Base-by-base conservation (phyloP, 1,140 invertebrate genomes). In the Ooceraea biroi region DNA sequence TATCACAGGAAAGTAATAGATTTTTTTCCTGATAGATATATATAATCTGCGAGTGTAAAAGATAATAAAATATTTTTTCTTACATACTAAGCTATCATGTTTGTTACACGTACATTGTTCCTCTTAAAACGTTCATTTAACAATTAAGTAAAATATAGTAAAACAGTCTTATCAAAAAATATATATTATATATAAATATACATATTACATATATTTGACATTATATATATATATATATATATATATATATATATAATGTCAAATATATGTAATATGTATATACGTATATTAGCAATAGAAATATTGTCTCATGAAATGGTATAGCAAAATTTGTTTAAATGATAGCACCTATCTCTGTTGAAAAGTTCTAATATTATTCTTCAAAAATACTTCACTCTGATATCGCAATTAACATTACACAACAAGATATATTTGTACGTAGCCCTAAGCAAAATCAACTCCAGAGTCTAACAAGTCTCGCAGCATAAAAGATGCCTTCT, bases 401-500 rank as follows among this genome's bases (percentile, higher is more conserved):
- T 46, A 5, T 58, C 27, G 52, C 12, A 25, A 52, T 1, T 4
- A 25, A 63, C 0, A 50, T 19, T 41, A 30, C 30, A 55, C 22
- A 72, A 58, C 1, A 72, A 57, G 2, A 14, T 17, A 2, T 63
- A 19, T 61, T 14, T 19, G 30, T 19, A 19, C 27, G 30, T 82
- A 41, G 74, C 50, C 41, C 95, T 89, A 96, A 84, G 94, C 95
- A 92, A 96, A 96, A 93, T 96, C 96, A 60, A 96, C 95, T 17
- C 96, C 96, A n/a, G 96, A 96, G 80, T 96, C 96, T 36, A 96
- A 88, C 63, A 96, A 91, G 88, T 96, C 96, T 71, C 96, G 92
- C 68, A 96, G 93, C 92, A 96, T 95, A 41, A 96, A 94, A 10
- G 95, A 96, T 50, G 95, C 96, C 77, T 95, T 94, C 84, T 96